phyloP scores from a whole-genome alignment of 2,888 invertebrate genomes.

The Mythimna ferrago region DNA sequence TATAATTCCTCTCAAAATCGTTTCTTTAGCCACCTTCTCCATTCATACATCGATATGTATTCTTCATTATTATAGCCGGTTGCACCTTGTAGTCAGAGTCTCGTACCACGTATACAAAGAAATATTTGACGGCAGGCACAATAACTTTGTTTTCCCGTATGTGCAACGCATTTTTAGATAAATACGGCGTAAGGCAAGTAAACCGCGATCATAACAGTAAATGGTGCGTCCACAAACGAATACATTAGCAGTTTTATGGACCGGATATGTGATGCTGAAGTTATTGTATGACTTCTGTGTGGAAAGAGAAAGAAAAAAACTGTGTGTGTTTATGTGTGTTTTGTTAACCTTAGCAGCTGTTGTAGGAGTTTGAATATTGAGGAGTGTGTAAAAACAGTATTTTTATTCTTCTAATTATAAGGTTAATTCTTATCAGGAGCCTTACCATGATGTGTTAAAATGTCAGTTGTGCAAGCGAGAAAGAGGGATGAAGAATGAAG shows the following conservation, averaged over 20 bases:
- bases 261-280: conserved; percentile 72
- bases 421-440: no score
- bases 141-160: conserved; percentile 40
- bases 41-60: neutral
- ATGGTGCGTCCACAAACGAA: conserved; percentile 81
- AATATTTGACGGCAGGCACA: conserved; percentile 24
- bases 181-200: conserved; percentile 76
- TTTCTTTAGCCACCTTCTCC: neutral
- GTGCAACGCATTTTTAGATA: conserved; percentile 68
- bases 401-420: no score
- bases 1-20: no score
- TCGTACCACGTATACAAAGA: neutral
- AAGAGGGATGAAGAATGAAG: no score
- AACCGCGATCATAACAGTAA: conserved; percentile 79
- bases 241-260: conserved; percentile 81
- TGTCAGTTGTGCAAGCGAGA: no score
- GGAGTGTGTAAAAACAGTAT: no score
- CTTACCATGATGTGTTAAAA: no score
- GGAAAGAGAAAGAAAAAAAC: conserved; percentile 27
- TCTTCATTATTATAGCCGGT: neutral
- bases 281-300: conserved; percentile 63
- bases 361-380: neutral
- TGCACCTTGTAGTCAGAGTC: neutral
- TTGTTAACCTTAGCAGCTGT: conserved; percentile 22
- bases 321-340: conserved; percentile 28